phyloP scores from a whole-genome alignment of 2,888 invertebrate genomes.

The Zhengitettix transpicula region DNA sequence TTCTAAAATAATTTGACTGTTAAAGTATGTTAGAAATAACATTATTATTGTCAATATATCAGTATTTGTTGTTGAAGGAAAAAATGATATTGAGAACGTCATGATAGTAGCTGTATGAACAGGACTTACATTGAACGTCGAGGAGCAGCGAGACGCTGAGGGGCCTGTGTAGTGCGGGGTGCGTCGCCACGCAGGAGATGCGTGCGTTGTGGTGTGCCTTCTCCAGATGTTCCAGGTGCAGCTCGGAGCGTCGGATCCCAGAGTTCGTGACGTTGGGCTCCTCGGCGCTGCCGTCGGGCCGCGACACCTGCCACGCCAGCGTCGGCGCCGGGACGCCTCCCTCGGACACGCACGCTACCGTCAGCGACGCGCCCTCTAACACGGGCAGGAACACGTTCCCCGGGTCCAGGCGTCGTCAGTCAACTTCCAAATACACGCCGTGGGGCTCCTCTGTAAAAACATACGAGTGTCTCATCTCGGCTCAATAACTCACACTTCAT shows the following conservation, averaged over 20 bases:
- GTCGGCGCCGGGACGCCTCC: conserved; percentile 57
- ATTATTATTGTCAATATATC: too few species aligned
- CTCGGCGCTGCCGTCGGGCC: conserved; percentile 22
- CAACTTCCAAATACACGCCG: conserved; percentile 70
- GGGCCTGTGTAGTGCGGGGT: conserved; percentile 39
- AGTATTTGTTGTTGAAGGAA: too few species aligned
- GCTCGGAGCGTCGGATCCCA: background rate
- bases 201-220: conserved; percentile 77
- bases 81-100: too few species aligned
- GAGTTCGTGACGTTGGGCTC: conserved; percentile 19
- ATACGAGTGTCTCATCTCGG: too few species aligned
- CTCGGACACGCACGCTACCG: conserved; percentile 72
- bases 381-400: conserved; percentile 79
- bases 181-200: conserved; percentile 63
- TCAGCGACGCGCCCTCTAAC: conserved; percentile 65
- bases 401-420: conserved; percentile 67
- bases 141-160: conserved; percentile 41
- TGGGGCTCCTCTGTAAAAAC: conserved; percentile 57
- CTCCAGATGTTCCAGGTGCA: conserved; percentile 32
- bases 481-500: too few species aligned
- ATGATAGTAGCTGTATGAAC: too few species aligned
- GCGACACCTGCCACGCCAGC: conserved; percentile 40
- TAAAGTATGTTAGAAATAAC: too few species aligned
- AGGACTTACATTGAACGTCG: conserved; percentile 50
- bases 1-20: too few species aligned